A percentile compares a stretch with the other conserved stretches of the same genome.
Evolutionary conservation across 2,888 invertebrate species (phyloP).

Genomic region (Mellilla xanthometata): DNA sequence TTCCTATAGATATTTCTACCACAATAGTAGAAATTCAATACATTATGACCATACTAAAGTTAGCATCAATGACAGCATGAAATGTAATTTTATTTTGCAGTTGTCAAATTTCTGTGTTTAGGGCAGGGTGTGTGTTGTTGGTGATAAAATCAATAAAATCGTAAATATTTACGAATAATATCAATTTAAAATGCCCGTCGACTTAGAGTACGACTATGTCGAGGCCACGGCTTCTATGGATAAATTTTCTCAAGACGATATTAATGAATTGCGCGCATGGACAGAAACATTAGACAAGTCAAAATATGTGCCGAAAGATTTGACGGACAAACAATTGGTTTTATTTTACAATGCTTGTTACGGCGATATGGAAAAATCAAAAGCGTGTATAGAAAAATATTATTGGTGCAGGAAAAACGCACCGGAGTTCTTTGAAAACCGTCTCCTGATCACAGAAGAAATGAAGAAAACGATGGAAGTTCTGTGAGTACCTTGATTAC

Average conservation of each 20-base stretch:
- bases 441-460: conserved; percentile 78
- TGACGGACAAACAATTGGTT: conserved; percentile 84
- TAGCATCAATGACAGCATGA: conserved; percentile 15
- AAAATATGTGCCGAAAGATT: conserved; percentile 76
- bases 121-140: conserved; percentile 39
- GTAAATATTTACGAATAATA: conserved; percentile 49
- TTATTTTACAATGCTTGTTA: conserved; percentile 86
- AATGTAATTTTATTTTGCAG: conserved; percentile 38
- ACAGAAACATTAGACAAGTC: conserved; percentile 70
- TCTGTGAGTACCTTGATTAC: conserved; percentile 69
- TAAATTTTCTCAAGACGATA: conserved; percentile 73
- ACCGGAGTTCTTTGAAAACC: conserved; percentile 85
- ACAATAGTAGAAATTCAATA: conserved; percentile 31
- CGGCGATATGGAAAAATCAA: conserved; percentile 81
- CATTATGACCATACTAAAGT: conserved; percentile 26
- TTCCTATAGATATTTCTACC: neutral
- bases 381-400: conserved; percentile 84
- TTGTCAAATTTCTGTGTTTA: conserved; percentile 56
- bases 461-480: conserved; percentile 69
- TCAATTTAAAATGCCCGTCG: conserved; percentile 57
- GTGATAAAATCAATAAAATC: conserved; percentile 35
- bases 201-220: conserved; percentile 70
- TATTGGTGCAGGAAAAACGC: conserved; percentile 81
- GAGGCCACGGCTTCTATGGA: conserved; percentile 68
- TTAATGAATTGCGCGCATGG: conserved; percentile 71